Evolutionary conservation across 1,140 invertebrate genomes (phyloP), one percentile per base, ranked within the genome.

Genomic region (Plectrocnemia conspersa): DNA sequence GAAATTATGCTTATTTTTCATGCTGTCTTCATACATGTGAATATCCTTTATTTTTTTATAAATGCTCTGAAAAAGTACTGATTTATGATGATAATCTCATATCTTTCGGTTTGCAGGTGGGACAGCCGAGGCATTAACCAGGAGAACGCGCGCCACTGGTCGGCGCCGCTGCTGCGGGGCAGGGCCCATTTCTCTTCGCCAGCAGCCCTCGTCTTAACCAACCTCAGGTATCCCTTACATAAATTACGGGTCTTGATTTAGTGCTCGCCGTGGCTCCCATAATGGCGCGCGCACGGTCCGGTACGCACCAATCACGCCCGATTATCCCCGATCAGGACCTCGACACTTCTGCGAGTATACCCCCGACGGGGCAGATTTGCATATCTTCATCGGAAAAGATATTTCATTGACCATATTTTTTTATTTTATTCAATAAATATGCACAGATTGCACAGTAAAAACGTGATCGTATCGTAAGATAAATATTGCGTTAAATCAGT

Each of bases 171-270:
- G n/a, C 41, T 61, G 15, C 45, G 36, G 9, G 59, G 59, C 1
- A 35, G 59, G 27, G 58, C 58, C 3, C 58, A 60, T 38, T 60
- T 60, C 29, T 56, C 58, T 1, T 54, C 54, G 1, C 58, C 58
- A 1, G 49, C 54, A 10, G 50, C 54, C 6, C 49, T 60, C 1
- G 54, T 56, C 7, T 29, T 60, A 18, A 60, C 42, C 25, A 60
- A 53, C 23, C 38, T 60, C 1, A 60, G 50, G 58, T 60, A 56
- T 38, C 22, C 42, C 22, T 2, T 22, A 3, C 22, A 45, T 45
- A 45, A 45, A 45, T 45, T 23, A 45, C 25, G 23, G 23, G 25
- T n/a, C 23, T 25, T 45, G 42, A 45, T 45, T 45, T 45, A 45
- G 19, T 45, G 42, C 21, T 2, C 6, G 6, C 2, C 18, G 21